Evolutionary conservation across 2,888 invertebrate species (phyloP).

Genomic region (Augochlorella aurata): DNA sequence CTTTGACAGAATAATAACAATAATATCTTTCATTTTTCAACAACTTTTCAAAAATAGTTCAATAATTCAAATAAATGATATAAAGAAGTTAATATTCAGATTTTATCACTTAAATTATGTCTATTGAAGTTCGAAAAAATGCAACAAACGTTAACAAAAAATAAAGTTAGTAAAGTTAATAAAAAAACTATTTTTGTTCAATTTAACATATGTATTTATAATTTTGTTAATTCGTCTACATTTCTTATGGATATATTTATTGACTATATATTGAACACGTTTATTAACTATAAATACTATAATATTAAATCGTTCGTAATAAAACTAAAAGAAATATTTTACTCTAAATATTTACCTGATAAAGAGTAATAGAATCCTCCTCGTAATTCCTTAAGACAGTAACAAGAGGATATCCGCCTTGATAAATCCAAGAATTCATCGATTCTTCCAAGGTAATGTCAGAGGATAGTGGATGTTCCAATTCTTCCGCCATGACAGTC

Average conservation of each 20-base stretch:
- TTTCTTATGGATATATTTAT: neutral
- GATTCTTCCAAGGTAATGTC: conserved; percentile 65
- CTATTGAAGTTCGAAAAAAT: too few species aligned
- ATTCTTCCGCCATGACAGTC: conserved; percentile 66
- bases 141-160: too few species aligned
- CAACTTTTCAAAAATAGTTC: neutral
- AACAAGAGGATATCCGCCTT: conserved; percentile 77
- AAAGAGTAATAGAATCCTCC: conserved; percentile 63
- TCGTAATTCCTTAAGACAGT: conserved; percentile 73
- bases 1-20: neutral
- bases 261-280: neutral
- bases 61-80: neutral
- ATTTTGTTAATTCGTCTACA: neutral
- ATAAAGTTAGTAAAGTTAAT: too few species aligned
- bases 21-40: neutral
- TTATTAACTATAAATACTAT: too few species aligned
- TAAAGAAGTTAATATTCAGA: neutral
- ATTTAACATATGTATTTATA: neutral
- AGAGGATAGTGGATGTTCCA: conserved; percentile 52
- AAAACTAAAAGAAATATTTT: neutral
- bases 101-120: too few species aligned
- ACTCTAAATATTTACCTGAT: conserved; percentile 68
- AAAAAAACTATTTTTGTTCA: neutral
- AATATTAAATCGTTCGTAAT: too few species aligned
- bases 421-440: conserved; percentile 72